Evolutionary conservation across 2,888 invertebrate species (phyloP).

Genomic region (Lasioglossum calceatum): DNA sequence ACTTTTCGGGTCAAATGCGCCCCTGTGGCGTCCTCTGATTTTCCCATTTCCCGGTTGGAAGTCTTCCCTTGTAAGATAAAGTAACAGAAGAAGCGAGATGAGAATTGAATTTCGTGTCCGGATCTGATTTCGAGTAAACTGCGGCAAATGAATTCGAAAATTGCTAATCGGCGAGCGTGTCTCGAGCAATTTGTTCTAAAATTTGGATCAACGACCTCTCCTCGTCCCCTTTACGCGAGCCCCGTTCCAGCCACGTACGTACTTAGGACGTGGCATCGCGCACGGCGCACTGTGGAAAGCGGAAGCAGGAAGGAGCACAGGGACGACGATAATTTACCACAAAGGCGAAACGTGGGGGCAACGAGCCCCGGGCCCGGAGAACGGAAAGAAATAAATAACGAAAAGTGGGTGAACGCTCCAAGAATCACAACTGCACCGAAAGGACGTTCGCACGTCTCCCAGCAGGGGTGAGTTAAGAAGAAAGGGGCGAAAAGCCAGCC

Average conservation of each 20-base stretch:
- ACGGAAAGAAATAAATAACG: constrained; percentile 67
- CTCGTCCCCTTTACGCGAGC: not conserved
- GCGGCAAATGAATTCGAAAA: not conserved
- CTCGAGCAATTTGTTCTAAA: not conserved
- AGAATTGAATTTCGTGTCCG: not conserved
- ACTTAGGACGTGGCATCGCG: constrained; percentile 30
- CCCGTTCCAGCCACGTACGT: constrained; percentile 36
- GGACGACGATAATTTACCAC: constrained; percentile 65
- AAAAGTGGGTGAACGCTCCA: constrained; percentile 61
- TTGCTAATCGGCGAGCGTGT: not conserved
- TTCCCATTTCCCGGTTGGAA: not conserved
- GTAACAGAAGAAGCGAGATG: not conserved
- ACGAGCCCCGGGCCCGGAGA: constrained; percentile 30
- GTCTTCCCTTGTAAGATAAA: not conserved
- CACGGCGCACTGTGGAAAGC: constrained; percentile 20
- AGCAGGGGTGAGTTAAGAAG: constrained; percentile 27
- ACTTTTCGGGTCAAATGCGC: no score
- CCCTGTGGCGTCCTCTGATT: not conserved
- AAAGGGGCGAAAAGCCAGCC: not conserved
- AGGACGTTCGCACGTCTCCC: constrained; percentile 50
- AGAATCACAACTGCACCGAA: constrained; percentile 57
- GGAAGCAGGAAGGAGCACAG: constrained; percentile 45
- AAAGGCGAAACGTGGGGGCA: constrained; percentile 61
- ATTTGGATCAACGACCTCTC: constrained; percentile 47
- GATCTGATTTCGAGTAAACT: not conserved